Conservation (phyloP, 2,888 invertebrate species). For the Cetonia aurata region DNA sequence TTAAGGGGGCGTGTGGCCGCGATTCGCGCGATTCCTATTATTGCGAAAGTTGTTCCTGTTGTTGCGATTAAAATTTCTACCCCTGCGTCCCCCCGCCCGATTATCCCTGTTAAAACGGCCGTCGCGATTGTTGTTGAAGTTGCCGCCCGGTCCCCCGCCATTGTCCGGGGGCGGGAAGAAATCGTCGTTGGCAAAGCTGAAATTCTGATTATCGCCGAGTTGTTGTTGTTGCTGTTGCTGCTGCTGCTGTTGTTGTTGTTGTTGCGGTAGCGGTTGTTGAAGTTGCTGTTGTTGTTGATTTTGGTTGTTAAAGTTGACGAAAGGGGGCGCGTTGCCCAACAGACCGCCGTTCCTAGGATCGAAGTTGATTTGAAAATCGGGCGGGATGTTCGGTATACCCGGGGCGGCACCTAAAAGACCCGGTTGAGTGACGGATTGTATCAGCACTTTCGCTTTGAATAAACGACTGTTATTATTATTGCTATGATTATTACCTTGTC, state of each 20-base stretch:
- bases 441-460: conserved; percentile 54
- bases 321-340: conserved; percentile 59
- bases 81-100: conserved; percentile 45
- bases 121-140: conserved; percentile 49
- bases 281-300: conserved; percentile 43
- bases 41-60: conserved; percentile 56
- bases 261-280: conserved; percentile 42
- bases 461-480: too few species aligned
- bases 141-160: conserved; percentile 48
- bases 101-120: conserved; percentile 63
- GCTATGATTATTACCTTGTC: conserved; percentile 33
- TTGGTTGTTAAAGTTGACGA: conserved; percentile 47
- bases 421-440: conserved; percentile 65
- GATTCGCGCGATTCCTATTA: conserved; percentile 58
- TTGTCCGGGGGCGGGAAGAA: conserved; percentile 61
- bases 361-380: conserved; percentile 64
- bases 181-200: conserved; percentile 65
- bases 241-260: neutral
- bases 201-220: conserved; percentile 36
- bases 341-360: conserved; percentile 62
- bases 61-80: conserved; percentile 55
- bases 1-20: conserved; percentile 61
- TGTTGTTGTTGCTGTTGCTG: neutral
- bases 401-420: conserved; percentile 69
- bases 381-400: conserved; percentile 64